Evolutionary conservation across 2,888 invertebrate species (phyloP), one percentile per base, ranked within the genome.

Genomic region (Nezara viridula): DNA sequence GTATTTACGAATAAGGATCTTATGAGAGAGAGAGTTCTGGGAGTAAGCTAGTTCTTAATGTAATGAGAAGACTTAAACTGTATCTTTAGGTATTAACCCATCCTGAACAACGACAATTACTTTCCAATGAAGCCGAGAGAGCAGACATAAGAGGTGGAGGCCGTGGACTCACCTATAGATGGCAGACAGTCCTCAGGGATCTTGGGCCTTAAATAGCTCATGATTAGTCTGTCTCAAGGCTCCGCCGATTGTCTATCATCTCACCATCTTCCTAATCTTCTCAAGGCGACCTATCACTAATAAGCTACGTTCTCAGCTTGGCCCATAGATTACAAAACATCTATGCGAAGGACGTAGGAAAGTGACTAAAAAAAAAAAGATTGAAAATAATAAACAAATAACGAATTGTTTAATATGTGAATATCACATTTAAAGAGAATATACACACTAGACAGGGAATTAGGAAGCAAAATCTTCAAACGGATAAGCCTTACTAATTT

Each of bases 221-320:
- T 81, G 44, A 81, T 81, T 81, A 73, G 81, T 5, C 44, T 16
- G 81, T 81, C 81, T 81, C 81, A 81, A 81, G 81, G 81, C 81
- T 81, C 44, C n/a, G 19, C 81, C 81, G 81, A 81, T 81, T 81
- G 40, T 47, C 81, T 47, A 44, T 47, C 81, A 44, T 47, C 81
- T 81, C 81, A 81, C 44, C 44, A 81, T 81, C 81, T 44, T 47
- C 81, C 44, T 81, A 81, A 81, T 81, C 81, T 81, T 47, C 44
- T 81, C 81, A 81, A 81, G 81, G 81, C 81, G 40, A 12, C 10
- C 66, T 73, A 73, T 32, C 66, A 9, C 66, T 73, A 73, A 73
- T 73, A 73, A 73, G 66, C 32, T 37, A 73, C 32, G 14, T 6
- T 4, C 66, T 32, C 27, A 32, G 21, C 66, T 37, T 60, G 12